These are phyloP conservation scores for Eledona agricola DNA, from an alignment of 2,888 invertebrate species.

Conservation along the genomic window DNA sequence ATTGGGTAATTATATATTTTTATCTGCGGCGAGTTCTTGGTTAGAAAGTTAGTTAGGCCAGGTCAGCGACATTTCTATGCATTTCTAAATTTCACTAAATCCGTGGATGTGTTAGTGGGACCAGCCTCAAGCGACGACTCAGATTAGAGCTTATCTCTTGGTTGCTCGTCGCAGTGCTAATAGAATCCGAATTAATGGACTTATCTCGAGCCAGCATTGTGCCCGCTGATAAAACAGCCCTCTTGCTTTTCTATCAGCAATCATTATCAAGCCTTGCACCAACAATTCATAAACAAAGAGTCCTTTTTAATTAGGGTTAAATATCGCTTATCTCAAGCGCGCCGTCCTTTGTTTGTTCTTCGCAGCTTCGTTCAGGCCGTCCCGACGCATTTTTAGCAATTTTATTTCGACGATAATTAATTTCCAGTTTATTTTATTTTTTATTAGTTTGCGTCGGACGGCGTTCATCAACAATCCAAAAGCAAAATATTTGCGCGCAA, in stretches of 20 bases:
- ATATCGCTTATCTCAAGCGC: slow-evolving; percentile 41
- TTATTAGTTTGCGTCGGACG: no score
- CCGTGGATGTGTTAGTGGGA: slow-evolving; percentile 44
- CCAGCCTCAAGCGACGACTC: slow-evolving; percentile 39
- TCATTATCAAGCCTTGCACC: slow-evolving; percentile 47
- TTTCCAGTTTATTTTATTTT: not conserved
- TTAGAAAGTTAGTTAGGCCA: no score
- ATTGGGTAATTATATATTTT: no score
- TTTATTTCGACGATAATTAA: not conserved
- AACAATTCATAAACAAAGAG: slow-evolving; percentile 51
- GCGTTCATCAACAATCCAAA: no score
- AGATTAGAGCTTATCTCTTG: slow-evolving; percentile 51
- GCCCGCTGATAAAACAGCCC: slow-evolving; percentile 47
- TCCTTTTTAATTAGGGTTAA: slow-evolving; percentile 51
- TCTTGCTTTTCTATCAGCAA: slow-evolving; percentile 46
- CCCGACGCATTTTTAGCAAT: not conserved
- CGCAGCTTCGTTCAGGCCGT: slow-evolving; percentile 13
- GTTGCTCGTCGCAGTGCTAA: slow-evolving; percentile 50
- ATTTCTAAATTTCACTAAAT: no score
- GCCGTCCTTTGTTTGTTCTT: no score
- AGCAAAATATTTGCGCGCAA: no score
- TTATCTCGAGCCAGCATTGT: slow-evolving; percentile 50
- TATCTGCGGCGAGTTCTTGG: no score
- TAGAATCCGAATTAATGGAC: slow-evolving; percentile 53
- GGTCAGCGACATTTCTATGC: no score